Evolutionary conservation across 35 echinoderm and acorn worm genomes (phyloP).

Genomic region (Anneissia japonica): DNA sequence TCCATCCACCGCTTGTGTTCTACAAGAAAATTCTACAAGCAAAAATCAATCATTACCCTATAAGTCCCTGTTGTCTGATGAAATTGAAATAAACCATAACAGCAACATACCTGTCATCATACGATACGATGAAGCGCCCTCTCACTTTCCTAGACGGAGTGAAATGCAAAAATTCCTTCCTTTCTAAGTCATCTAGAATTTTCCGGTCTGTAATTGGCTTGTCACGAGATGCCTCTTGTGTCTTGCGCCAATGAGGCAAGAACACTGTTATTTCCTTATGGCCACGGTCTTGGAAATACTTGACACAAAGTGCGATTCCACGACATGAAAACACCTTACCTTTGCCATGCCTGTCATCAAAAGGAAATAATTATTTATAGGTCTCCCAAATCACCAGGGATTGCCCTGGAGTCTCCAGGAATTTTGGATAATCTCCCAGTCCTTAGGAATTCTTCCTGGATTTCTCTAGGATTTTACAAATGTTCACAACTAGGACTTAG

Average conservation of each 20-base stretch:
- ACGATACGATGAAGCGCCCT: slow-evolving; percentile 25
- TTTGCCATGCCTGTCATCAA: slow-evolving; percentile 41
- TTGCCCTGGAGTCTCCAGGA: too few relatives aligned
- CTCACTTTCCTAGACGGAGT: slow-evolving; percentile 29
- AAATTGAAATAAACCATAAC: not conserved
- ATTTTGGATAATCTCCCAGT: too few relatives aligned
- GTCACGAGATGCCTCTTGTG: not conserved
- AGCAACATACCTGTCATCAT: slow-evolving; percentile 49
- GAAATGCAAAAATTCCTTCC: slow-evolving; percentile 26
- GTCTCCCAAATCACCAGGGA: too few relatives aligned
- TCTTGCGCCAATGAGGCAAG: slow-evolving; percentile 27
- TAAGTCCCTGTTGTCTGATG: not conserved
- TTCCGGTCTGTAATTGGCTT: slow-evolving; percentile 32
- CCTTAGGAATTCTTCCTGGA: too few relatives aligned
- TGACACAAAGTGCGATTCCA: slow-evolving; percentile 47
- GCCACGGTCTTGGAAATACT: slow-evolving; percentile 43
- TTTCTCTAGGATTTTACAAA: too few relatives aligned
- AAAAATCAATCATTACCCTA: not conserved
- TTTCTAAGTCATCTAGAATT: slow-evolving; percentile 43
- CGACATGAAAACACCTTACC: slow-evolving; percentile 37
- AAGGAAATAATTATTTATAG: not conserved
- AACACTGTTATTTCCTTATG: slow-evolving; percentile 45
- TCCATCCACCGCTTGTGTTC: too few relatives aligned
- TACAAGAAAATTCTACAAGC: too few relatives aligned
- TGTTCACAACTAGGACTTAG: too few relatives aligned